These are phyloP conservation scores for Alectura lathami DNA, from an alignment of 2,113 vertebrate species.

Conservation along the genomic window DNA sequence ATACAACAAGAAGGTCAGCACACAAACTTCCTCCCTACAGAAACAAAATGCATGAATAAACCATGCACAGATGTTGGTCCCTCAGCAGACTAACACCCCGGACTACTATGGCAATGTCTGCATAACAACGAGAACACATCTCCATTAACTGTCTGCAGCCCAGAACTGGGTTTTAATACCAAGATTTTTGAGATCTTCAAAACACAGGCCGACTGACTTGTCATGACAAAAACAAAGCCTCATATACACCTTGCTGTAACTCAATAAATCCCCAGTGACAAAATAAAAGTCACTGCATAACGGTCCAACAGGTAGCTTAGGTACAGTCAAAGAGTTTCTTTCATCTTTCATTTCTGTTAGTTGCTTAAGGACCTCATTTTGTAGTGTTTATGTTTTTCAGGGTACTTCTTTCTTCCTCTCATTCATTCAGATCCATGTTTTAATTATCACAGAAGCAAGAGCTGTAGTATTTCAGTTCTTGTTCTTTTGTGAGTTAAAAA, in stretches of 20 bases:
- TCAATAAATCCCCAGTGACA: neutral
- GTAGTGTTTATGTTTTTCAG: neutral
- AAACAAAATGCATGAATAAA: neutral
- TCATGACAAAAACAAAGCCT: neutral
- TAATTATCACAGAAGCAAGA: constrained; percentile 36
- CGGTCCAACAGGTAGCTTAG: neutral
- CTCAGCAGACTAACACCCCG: neutral
- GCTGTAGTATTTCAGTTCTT: neutral
- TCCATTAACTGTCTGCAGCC: neutral
- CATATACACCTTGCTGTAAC: neutral
- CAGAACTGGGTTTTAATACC: neutral
- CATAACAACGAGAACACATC: neutral
- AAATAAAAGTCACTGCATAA: neutral
- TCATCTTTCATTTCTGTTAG: neutral
- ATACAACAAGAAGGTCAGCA: neutral
- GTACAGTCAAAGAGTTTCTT: neutral
- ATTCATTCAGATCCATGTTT: neutral
- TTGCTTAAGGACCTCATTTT: neutral
- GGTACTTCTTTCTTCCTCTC: neutral
- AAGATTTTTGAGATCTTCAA: rapidly evolving
- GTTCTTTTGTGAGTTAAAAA: neutral
- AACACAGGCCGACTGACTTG: neutral
- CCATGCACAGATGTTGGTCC: neutral
- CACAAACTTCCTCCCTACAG: neutral
- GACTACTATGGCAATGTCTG: rapidly evolving